Evolutionary conservation across 2,888 invertebrate genomes (phyloP).

Genomic region (Apodemia duryi): DNA sequence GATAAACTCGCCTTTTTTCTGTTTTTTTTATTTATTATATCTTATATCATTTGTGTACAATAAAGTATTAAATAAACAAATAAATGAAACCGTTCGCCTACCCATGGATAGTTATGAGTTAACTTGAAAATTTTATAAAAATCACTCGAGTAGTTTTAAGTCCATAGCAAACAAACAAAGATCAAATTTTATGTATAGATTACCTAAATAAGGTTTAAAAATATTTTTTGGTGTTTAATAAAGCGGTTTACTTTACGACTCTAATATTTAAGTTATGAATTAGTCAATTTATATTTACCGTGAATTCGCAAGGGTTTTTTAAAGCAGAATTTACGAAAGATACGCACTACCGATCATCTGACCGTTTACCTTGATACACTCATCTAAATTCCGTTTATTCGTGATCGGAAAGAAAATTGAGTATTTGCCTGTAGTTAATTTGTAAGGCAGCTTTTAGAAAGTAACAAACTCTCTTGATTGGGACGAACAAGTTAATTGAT

Average conservation of each 20-base stretch:
- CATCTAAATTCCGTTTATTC: constrained; percentile 65
- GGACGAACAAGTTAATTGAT: constrained; percentile 8
- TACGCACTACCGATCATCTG: constrained; percentile 1
- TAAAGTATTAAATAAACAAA: too few species aligned
- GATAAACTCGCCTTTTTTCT: too few species aligned
- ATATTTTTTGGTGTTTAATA: too few species aligned
- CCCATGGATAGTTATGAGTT: too few species aligned
- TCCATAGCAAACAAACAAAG: too few species aligned
- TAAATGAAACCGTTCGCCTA: too few species aligned
- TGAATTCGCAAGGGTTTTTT: neutral
- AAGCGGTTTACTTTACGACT: neutral
- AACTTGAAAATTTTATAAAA: too few species aligned
- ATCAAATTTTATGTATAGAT: too few species aligned
- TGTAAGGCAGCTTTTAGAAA: constrained; percentile 3
- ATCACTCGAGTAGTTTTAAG: too few species aligned
- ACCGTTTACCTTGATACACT: constrained; percentile 58
- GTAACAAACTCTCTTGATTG: constrained; percentile 5
- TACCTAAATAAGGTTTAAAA: too few species aligned
- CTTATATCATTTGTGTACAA: too few species aligned
- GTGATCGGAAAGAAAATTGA: constrained; percentile 39
- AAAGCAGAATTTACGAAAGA: neutral
- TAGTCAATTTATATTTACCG: neutral
- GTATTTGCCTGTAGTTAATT: constrained; percentile 4
- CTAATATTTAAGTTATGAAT: neutral
- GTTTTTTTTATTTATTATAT: too few species aligned